These are phyloP conservation scores for Gadus chalcogrammus DNA, from an alignment of 2,113 vertebrate species.

Conservation along the genomic window DNA sequence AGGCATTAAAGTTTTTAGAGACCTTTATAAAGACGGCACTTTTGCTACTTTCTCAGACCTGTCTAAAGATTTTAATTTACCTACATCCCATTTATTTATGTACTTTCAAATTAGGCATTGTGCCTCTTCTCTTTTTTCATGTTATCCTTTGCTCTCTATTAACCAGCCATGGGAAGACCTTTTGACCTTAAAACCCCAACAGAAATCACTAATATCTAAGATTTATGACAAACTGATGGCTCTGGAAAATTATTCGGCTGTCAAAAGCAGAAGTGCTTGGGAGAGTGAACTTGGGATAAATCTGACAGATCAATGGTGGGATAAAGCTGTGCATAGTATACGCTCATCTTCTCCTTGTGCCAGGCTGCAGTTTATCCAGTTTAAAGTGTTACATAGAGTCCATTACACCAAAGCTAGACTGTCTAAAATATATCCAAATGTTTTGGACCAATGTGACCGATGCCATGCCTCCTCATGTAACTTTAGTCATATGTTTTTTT, in stretches of 20 bases:
- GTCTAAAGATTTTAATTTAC: neutral
- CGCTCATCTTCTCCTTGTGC: neutral
- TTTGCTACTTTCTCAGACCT: conserved; percentile 8
- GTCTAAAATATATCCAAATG: neutral
- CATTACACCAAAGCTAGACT: no score
- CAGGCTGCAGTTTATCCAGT: neutral
- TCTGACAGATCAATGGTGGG: neutral
- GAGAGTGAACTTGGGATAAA: neutral
- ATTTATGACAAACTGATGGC: neutral
- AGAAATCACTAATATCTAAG: neutral
- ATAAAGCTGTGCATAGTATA: neutral
- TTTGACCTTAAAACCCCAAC: neutral
- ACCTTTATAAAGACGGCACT: conserved; percentile 5
- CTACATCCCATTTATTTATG: neutral
- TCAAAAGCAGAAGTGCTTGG: neutral
- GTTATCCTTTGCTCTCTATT: neutral
- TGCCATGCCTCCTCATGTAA: no score
- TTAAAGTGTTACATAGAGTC: no score
- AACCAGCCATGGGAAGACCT: neutral
- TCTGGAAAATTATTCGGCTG: neutral
- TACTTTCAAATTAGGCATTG: no score
- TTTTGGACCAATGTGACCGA: neutral
- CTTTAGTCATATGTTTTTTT: no score
- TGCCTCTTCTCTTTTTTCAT: neutral
- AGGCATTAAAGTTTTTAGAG: neutral